Base-by-base conservation (phyloP, 2,113 vertebrate genomes). In the Rhodinocichla rosea region DNA sequence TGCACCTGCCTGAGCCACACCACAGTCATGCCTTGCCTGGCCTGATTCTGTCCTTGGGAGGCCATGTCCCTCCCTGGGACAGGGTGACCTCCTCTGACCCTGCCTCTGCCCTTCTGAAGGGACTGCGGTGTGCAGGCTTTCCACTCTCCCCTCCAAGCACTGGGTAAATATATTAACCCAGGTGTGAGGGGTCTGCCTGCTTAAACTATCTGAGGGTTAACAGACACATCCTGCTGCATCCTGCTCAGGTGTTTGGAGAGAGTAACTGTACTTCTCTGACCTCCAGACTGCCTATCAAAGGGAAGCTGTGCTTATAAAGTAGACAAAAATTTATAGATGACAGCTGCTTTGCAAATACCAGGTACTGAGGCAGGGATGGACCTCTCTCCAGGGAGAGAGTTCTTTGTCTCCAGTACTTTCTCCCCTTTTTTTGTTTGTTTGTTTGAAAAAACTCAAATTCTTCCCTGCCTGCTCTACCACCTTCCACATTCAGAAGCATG, bases 51-150 rank as follows among this genome's bases (percentile, higher is more conserved):
- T 50, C 20, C 35, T 33, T 42, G 35, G 60, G 49, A 44, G 39
- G 39, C 19, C 8, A 0, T 13, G n/a, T 73, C 39, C n/a, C 9
- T 26, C 5, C 23, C 4, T 23, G 24, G 2, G 2, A 6, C 37
- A 16, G 2, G 1, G 7, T 56, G 55, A n/a, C 20, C 53, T n/a
- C 20, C 40, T 55, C 28, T 15, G 5, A 19, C 33, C 35, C 15
- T 60, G 33, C 35, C 32, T 62, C 33, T 32, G 37, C 37, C 26
- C 37, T 67, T 42, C 52, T 9, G 16, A 6, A 10, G 23, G 32
- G 63, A 24, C 52, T 2, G 0, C 2, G 7, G 14, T 30, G 11
- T 22, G 15, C 27, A 32, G 44, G 28, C 15, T 24, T 19, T 16
- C 32, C 10, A 13, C 42, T 11, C 24, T 52, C 40, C n/a, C 39